Evolutionary conservation across 2,113 vertebrate genomes (phyloP), one percentile per base, ranked within the genome.

Genomic region (Ailuropoda melanoleuca): DNA sequence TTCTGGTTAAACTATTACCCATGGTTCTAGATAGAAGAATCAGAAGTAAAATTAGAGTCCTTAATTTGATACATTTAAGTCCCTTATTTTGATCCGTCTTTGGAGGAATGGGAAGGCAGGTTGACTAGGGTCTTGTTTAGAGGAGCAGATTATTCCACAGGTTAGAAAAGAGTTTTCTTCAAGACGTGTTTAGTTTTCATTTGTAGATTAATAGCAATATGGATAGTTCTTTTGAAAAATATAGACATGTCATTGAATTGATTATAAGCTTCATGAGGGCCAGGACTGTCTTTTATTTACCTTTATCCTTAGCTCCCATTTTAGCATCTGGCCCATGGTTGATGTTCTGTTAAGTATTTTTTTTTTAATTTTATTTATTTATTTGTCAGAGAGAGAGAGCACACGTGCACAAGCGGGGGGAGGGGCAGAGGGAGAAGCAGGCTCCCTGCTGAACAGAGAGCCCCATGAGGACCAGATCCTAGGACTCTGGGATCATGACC

Each of bases 151-250:
- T 64, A 50, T 87, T 84, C 12, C 24, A 80, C 11, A 4, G 21
- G 23, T 88, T 88, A 14, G n/a, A 26, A 92, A 53, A 93, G n/a
- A 93, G 19, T 84, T 97, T 86, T 29, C n/a, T 96, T 3, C 12
- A 82, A 95, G 81, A 23, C 37, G 46, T 89, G 31, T 8, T 37
- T 90, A 72, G 17, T 53, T 96, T 96, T 96, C 60, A 93, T 85
- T 97, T 43, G 14, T 93, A 60, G 58, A 53, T 88, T 37, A 34
- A 64, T 93, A n/a, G 29, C 26, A 75, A 17, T 81, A 43, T 86
- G 31, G 81, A 50, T 95, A 82, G 31, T n/a, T 86, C 39, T 92
- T 91, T 89, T 66, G 34, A 87, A 94, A 93, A 83, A 82, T 92
- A 46, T 29, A 53, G 34, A 39, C 75, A 46, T 90, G 46, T 48